Evolutionary conservation across 1,140 invertebrate species (phyloP).

Genomic region (Halesus radiatus): DNA sequence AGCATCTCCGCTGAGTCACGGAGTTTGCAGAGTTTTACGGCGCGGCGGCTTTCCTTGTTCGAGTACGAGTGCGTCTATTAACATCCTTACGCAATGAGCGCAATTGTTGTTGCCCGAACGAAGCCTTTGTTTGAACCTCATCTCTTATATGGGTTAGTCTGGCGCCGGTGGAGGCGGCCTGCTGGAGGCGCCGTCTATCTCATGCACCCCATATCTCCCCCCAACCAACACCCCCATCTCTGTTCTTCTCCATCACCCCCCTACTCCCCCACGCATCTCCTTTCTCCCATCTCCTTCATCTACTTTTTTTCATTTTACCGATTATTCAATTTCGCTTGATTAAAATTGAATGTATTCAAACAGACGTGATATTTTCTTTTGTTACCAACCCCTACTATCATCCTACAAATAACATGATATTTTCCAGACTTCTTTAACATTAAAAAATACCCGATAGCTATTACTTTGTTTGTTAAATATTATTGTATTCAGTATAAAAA

Average conservation of each 20-base stretch:
- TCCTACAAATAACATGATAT: no score
- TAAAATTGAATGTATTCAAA: no score
- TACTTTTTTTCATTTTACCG: background rate
- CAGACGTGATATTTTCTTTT: no score
- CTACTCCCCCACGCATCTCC: background rate
- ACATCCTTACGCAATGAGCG: background rate
- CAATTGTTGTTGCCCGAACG: slow-evolving; percentile 32
- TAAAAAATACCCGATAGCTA: no score
- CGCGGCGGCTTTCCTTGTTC: background rate
- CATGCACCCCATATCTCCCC: background rate
- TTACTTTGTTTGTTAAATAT: no score
- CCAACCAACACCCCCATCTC: no score
- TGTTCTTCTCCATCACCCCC: background rate
- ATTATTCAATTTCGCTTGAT: no score
- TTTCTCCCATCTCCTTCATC: background rate
- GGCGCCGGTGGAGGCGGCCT: slow-evolving; percentile 28
- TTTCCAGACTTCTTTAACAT: no score
- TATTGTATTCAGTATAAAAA: no score
- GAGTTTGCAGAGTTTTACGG: background rate
- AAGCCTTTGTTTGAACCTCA: slow-evolving; percentile 37
- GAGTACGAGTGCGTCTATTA: slow-evolving; percentile 7
- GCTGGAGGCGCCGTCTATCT: slow-evolving; percentile 20
- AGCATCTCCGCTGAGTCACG: background rate
- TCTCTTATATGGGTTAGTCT: slow-evolving; percentile 28
- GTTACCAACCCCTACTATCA: no score